phyloP scores from a whole-genome alignment of 2,797 vertebrate genomes.

The Lemur catta region DNA sequence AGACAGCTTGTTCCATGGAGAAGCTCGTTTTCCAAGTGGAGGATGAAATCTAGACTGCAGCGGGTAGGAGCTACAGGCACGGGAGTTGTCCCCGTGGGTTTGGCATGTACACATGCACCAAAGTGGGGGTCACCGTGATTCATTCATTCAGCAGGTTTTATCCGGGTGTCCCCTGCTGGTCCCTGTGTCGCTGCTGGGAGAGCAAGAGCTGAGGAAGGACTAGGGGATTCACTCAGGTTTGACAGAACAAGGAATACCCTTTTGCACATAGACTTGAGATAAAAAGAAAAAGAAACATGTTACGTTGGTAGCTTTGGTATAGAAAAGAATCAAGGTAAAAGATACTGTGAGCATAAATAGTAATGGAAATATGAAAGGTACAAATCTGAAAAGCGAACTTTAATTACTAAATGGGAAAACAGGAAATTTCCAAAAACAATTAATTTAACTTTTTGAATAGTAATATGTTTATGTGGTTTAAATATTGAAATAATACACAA shows the following conservation, averaged over 20 bases:
- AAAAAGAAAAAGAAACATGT: not conserved
- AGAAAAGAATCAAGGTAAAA: not conserved
- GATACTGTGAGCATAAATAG: not conserved
- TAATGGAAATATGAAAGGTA: not conserved
- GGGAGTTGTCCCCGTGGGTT: not conserved
- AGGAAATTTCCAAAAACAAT: not conserved
- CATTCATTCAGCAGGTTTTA: not conserved
- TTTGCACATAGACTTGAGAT: not conserved
- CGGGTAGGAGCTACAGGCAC: rapidly evolving
- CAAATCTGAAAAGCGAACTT: not conserved
- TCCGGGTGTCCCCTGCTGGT: not conserved
- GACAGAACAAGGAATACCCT: not conserved
- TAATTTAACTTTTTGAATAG: not conserved
- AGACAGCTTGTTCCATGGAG: not conserved
- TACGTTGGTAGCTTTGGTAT: too few species aligned
- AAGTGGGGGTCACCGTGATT: rapidly evolving
- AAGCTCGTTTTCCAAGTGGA: not conserved
- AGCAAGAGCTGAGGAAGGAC: not conserved
- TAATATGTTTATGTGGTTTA: not conserved
- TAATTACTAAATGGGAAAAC: not conserved
- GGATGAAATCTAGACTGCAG: not conserved
- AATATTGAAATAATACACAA: not conserved
- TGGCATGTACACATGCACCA: not conserved
- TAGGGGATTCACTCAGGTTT: not conserved
- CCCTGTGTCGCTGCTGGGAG: not conserved